Conservation (phyloP, 2,113 vertebrate genomes). For the Entosphenus tridentatus region DNA sequence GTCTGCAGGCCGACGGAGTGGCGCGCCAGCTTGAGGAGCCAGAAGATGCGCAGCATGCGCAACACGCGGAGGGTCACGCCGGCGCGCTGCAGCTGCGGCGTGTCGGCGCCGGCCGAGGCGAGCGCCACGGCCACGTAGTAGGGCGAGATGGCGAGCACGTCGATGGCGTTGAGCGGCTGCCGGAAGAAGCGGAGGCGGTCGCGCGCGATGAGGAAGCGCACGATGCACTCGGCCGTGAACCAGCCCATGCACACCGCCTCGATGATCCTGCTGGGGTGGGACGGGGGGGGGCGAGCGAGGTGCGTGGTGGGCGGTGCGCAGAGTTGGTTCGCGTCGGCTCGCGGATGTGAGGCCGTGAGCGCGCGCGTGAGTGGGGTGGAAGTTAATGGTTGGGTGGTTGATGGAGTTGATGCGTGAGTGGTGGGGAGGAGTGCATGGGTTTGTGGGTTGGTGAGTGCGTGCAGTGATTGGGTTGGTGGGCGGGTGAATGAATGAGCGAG, state of each 20-base stretch:
- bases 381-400: no score
- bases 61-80: conserved; percentile 74
- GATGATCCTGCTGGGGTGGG: conserved; percentile 48
- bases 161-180: conserved; percentile 85
- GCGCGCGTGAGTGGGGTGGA: no score
- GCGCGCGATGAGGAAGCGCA: conserved; percentile 81
- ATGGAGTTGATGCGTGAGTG: no score
- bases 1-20: conserved; percentile 97
- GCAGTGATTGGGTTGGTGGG: no score
- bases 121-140: conserved; percentile 73
- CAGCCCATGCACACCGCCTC: conserved; percentile 97
- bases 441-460: no score
- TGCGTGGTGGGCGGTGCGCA: no score
- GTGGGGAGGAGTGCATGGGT: no score
- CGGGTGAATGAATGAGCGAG: no score
- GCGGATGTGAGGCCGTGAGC: no score
- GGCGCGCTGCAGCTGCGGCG: conserved; percentile 78
- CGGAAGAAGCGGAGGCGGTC: conserved; percentile 91
- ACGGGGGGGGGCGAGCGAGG: no score
- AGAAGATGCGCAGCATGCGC: conserved; percentile 97
- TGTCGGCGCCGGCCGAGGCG: conserved; percentile 63
- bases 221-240: conserved; percentile 89
- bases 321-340: no score
- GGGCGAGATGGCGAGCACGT: conserved; percentile 75
- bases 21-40: conserved; percentile 92